Evolutionary conservation across 2,888 invertebrate species (phyloP).

Genomic region (Lissocephala sabroskyi): DNA sequence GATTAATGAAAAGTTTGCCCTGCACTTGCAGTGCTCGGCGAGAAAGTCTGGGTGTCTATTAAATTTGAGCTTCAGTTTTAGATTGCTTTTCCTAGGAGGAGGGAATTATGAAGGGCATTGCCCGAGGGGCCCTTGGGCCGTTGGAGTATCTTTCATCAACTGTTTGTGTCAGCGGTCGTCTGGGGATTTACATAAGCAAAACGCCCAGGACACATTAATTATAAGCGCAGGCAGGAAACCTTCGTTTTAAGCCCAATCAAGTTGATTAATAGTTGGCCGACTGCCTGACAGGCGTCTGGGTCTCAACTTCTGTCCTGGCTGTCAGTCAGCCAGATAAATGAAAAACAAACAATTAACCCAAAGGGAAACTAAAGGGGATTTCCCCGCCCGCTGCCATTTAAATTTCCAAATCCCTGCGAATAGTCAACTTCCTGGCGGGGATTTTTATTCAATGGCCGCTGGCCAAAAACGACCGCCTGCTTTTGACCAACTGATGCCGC

Average conservation of each 20-base stretch:
- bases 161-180: constrained; percentile 20
- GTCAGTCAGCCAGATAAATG: constrained; percentile 30
- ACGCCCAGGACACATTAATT: constrained; percentile 40
- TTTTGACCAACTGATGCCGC: constrained; percentile 19
- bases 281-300: constrained; percentile 7
- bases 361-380: constrained; percentile 39
- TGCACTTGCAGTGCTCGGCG: constrained; percentile 7
- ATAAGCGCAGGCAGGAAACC: constrained; percentile 48
- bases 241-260: constrained; percentile 36
- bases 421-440: constrained; percentile 40
- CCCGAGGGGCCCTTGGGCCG: not conserved
- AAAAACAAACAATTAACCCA: constrained; percentile 56
- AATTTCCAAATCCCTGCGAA: constrained; percentile 29
- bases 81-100: constrained; percentile 47
- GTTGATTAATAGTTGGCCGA: constrained; percentile 54
- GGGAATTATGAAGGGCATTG: constrained; percentile 9
- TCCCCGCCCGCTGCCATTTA: constrained; percentile 19
- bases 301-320: constrained; percentile 6
- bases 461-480: constrained; percentile 33
- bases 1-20: constrained; percentile 53
- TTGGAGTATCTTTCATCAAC: constrained; percentile 50
- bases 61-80: constrained; percentile 50
- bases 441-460: constrained; percentile 41
- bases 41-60: constrained; percentile 30
- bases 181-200: constrained; percentile 43